These are phyloP conservation scores for Apodemia hepburni DNA, from an alignment of 2,888 invertebrate genomes.

Conservation along the genomic window DNA sequence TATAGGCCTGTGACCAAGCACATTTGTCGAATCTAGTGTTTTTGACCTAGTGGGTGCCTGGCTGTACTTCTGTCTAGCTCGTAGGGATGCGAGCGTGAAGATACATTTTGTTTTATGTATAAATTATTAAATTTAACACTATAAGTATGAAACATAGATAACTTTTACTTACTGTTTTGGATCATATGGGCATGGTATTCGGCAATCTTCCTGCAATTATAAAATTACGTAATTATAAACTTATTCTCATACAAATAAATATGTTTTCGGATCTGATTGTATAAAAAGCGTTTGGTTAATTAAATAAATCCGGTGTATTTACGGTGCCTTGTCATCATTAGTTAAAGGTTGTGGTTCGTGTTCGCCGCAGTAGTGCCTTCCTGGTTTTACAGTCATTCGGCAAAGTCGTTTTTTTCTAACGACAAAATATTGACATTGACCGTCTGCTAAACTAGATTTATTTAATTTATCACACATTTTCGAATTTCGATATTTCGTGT, in stretches of 20 bases:
- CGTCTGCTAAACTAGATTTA: background rate
- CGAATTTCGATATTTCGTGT: conserved; percentile 12
- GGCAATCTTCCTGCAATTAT: conserved; percentile 54
- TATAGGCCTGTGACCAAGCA: too few species aligned
- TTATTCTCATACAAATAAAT: background rate
- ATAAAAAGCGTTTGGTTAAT: background rate
- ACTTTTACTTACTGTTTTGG: conserved; percentile 82
- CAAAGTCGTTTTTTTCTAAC: conserved; percentile 86
- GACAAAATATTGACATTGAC: conserved; percentile 83
- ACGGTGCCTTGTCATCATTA: conserved; percentile 44
- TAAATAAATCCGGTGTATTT: conserved; percentile 16
- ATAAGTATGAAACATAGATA: background rate
- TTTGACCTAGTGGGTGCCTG: too few species aligned
- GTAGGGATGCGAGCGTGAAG: too few species aligned
- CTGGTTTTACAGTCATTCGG: conserved; percentile 86
- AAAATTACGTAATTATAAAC: conserved; percentile 7
- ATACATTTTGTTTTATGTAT: too few species aligned
- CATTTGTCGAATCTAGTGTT: too few species aligned
- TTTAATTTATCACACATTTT: conserved; percentile 20
- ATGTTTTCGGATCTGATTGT: background rate
- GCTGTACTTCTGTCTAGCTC: too few species aligned
- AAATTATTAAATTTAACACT: conserved; percentile 1
- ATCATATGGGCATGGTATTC: conserved; percentile 87
- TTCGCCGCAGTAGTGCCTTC: conserved; percentile 86
- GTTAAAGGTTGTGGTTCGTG: conserved; percentile 73